Conservation (phyloP, 2,888 invertebrate genomes). For the Parasteatoda lunata region DNA sequence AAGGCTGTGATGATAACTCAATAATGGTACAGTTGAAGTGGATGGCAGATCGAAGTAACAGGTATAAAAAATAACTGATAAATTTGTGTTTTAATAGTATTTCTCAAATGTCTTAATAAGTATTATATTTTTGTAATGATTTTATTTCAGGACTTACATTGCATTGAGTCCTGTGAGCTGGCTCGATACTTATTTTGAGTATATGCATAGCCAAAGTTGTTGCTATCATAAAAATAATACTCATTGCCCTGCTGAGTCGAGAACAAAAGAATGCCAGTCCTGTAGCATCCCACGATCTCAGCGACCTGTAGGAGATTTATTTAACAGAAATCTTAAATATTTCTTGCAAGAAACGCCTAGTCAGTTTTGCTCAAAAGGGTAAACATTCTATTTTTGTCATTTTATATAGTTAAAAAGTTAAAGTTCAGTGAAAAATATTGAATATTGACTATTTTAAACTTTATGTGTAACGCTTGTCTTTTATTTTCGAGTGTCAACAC, state of each 20-base stretch:
- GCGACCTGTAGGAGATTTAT: constrained; percentile 52
- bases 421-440: not conserved
- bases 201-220: constrained; percentile 78
- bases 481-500: no score
- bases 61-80: constrained; percentile 64
- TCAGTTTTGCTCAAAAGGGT: constrained; percentile 68
- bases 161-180: constrained; percentile 92
- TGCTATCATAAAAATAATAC: constrained; percentile 76
- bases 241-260: constrained; percentile 67
- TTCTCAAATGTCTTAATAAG: not conserved
- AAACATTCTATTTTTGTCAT: not conserved
- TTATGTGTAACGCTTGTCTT: no score
- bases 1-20: constrained; percentile 81
- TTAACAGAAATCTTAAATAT: constrained; percentile 55
- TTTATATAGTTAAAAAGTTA: not conserved
- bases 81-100: not conserved
- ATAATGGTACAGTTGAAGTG: constrained; percentile 82
- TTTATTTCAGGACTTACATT: constrained; percentile 80
- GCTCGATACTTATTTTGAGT: constrained; percentile 97
- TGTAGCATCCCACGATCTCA: constrained; percentile 54
- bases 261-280: constrained; percentile 50
- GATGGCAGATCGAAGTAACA: constrained; percentile 75
- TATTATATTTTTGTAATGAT: constrained; percentile 71
- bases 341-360: constrained; percentile 68
- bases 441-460: not conserved